These are phyloP conservation scores for Lacerta agilis DNA, from an alignment of 2,797 vertebrate species.

Conservation along the genomic window DNA sequence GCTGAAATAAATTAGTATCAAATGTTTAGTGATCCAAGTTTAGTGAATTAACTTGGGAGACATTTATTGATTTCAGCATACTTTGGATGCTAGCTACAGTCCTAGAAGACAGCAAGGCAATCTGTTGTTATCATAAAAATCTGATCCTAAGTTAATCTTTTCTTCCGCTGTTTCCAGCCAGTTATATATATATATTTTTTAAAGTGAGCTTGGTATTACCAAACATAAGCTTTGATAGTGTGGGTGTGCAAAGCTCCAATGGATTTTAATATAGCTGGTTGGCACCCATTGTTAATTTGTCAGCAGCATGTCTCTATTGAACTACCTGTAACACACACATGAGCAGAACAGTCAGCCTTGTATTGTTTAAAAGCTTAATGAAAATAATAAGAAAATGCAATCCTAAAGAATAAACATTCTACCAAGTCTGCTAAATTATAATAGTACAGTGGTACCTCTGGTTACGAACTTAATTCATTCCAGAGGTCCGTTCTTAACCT, in stretches of 20 bases:
- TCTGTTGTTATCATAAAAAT: background rate
- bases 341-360: background rate
- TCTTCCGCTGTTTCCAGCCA: background rate
- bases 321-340: background rate
- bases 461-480: no score
- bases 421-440: background rate
- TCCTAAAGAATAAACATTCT: background rate
- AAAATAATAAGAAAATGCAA: background rate
- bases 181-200: background rate
- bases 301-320: background rate
- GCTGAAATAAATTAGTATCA: background rate
- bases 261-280: background rate
- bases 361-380: background rate
- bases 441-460: background rate
- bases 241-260: background rate
- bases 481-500: no score
- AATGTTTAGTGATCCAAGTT: background rate
- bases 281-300: background rate
- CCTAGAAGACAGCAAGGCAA: background rate
- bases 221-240: background rate
- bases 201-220: background rate
- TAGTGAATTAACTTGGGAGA: background rate
- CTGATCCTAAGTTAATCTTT: background rate
- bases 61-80: slow-evolving; percentile 6
- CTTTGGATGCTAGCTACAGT: background rate